phyloP scores from a whole-genome alignment of 92 coral and sea anemone species.

The Epizoanthus rinbou region DNA sequence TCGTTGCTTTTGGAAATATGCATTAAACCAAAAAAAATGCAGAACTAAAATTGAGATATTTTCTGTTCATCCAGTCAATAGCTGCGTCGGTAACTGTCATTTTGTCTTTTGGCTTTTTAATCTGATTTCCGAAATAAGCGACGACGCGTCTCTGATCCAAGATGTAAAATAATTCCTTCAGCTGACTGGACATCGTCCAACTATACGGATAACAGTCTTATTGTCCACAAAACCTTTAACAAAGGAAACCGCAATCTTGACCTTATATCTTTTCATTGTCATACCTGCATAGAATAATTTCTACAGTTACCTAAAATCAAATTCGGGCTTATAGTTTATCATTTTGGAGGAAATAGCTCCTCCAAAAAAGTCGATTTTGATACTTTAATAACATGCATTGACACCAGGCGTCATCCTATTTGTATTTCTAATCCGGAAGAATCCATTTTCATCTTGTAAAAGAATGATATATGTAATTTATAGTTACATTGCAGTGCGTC shows the following conservation, averaged over 20 bases:
- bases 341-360: slow-evolving; percentile 21
- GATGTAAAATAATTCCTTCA: not conserved
- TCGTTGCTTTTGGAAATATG: not conserved
- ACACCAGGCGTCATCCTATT: not conserved
- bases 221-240: not conserved
- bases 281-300: not conserved
- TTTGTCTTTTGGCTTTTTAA: not conserved
- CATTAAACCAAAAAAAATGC: not conserved
- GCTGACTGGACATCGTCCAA: not conserved
- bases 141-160: not conserved
- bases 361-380: not conserved
- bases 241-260: slow-evolving; percentile 41
- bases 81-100: not conserved
- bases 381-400: not conserved
- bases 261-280: not conserved
- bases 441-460: not conserved
- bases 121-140: slow-evolving; percentile 5
- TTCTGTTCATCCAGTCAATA: not conserved
- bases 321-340: not conserved
- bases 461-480: not conserved
- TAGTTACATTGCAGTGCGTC: not conserved
- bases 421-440: slow-evolving; percentile 13
- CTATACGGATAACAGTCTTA: not conserved
- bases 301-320: slow-evolving; percentile 10
- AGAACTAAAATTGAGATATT: not conserved